A percentile compares a stretch with the other conserved stretches of the same genome.
These are phyloP conservation scores for Henicopernis longicauda DNA, from an alignment of 2,113 vertebrate species.

Conservation along the genomic window DNA sequence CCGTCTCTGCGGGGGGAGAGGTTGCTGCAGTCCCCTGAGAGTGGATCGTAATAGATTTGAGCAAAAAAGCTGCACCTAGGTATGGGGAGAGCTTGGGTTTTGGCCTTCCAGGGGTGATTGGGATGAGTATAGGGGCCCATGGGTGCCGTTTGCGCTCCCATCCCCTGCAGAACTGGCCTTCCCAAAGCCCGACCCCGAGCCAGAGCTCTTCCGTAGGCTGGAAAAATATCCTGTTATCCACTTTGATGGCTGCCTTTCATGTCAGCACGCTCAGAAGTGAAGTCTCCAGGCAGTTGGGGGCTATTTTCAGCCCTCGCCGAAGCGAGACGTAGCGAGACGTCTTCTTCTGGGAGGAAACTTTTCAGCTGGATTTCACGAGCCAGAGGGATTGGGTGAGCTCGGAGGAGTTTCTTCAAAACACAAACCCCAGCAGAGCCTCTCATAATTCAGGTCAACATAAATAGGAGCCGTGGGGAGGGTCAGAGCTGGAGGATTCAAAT, in stretches of 20 bases:
- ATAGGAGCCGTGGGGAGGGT: neutral
- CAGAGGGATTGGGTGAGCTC: neutral
- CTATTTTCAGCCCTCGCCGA: neutral
- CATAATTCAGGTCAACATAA: neutral
- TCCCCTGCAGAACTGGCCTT: neutral
- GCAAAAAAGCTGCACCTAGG: neutral
- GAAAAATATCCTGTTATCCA: neutral
- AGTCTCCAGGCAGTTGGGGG: neutral
- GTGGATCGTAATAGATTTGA: fast-evolving
- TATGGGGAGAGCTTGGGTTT: neutral
- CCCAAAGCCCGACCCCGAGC: neutral
- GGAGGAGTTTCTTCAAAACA: neutral
- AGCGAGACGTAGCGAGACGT: neutral
- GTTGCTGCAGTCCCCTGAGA: neutral
- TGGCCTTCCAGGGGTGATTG: neutral
- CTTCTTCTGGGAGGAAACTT: neutral
- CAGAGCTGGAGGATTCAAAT: neutral
- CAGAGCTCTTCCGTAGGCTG: neutral
- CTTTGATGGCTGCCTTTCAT: neutral
- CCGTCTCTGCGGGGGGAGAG: fast-evolving
- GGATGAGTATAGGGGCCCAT: neutral
- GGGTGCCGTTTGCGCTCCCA: neutral
- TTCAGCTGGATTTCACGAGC: neutral
- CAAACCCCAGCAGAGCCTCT: neutral
- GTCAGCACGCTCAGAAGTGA: neutral